phyloP scores from a whole-genome alignment of 2,888 invertebrate genomes.

The Stegana nigrithorax region DNA sequence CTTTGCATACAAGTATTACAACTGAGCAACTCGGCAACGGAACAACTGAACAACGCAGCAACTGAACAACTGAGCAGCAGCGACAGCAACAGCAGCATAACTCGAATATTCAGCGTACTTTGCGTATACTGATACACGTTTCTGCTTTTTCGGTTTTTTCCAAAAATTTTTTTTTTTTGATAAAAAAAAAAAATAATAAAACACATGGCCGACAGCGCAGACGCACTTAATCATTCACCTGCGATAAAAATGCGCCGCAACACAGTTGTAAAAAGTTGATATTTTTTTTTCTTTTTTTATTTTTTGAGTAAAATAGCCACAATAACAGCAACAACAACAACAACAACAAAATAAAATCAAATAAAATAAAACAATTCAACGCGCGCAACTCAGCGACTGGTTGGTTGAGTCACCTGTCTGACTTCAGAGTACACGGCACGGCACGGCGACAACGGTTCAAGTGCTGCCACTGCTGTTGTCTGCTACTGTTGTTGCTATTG shows the following conservation, averaged over 20 bases:
- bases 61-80: too few relatives aligned
- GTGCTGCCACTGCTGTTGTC: too few relatives aligned
- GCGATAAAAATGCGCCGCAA: constrained; percentile 47
- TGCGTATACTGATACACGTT: too few relatives aligned
- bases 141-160: constrained; percentile 8
- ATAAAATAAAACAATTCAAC: not conserved
- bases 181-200: constrained; percentile 19
- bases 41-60: too few relatives aligned
- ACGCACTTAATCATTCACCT: constrained; percentile 53
- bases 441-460: constrained; percentile 12
- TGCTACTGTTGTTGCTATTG: not conserved
- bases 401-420: constrained; percentile 55
- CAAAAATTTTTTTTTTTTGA: constrained; percentile 33
- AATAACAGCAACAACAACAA: constrained; percentile 22
- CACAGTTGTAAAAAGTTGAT: constrained; percentile 13
- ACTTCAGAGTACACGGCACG: constrained; percentile 2
- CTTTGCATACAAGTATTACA: too few relatives aligned
- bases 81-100: too few relatives aligned
- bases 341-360: constrained; percentile 23
- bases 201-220: constrained; percentile 28
- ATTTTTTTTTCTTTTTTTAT: too few relatives aligned
- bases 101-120: not conserved
- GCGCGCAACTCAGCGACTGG: constrained; percentile 11
- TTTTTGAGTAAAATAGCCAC: constrained; percentile 9
- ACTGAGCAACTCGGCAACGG: too few relatives aligned